Conservation (phyloP, 2,113 vertebrate genomes). For the Onychorhynchus coronatus region DNA sequence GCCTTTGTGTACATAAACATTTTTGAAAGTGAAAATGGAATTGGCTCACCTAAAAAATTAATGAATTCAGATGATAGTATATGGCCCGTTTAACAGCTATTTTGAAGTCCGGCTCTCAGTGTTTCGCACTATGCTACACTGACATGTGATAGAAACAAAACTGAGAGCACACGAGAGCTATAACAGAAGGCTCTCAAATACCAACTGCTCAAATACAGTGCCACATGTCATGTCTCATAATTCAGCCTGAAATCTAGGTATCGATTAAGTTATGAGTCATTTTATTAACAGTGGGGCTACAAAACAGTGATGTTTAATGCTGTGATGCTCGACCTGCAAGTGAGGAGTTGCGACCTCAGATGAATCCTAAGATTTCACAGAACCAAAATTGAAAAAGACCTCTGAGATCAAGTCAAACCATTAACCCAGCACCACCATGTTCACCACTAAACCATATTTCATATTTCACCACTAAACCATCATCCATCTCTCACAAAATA, state of each 20-base stretch:
- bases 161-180: neutral
- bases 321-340: neutral
- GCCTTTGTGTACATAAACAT: neutral
- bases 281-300: neutral
- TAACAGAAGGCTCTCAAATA: slow-evolving; percentile 16
- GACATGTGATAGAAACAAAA: neutral
- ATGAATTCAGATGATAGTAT: neutral
- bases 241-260: neutral
- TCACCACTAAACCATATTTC: neutral
- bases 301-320: neutral
- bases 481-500: neutral
- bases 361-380: neutral
- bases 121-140: neutral
- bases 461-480: neutral
- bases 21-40: slow-evolving; percentile 3
- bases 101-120: neutral
- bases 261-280: neutral
- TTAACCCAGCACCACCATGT: neutral
- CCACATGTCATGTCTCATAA: neutral
- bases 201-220: neutral
- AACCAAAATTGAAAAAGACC: neutral
- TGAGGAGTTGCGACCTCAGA: neutral
- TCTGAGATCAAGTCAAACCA: neutral
- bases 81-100: neutral
- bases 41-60: neutral